Base-by-base conservation (phyloP, 1,140 invertebrate species). In the Carposina sasakii region DNA sequence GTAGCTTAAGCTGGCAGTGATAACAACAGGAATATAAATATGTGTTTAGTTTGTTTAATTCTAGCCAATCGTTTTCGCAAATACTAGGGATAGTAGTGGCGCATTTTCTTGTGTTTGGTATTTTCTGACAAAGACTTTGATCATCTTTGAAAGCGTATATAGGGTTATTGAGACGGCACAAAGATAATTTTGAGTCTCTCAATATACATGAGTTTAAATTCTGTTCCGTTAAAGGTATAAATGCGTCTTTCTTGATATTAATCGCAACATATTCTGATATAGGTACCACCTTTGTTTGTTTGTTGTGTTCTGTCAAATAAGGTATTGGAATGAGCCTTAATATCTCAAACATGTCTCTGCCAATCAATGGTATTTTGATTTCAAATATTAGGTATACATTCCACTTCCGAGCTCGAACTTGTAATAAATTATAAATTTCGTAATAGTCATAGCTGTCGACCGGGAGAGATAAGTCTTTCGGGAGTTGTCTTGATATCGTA, bases 391-490 rank as follows among this genome's bases (percentile, higher is more conserved):
- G 8, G 13, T 21, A 39, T 39, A 21, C 19, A 10, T 20, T 20
- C 9, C 19, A 21, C 3, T 21, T 10, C 22, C 36, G 20, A 12
- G 36, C 36, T 39, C 22, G 20, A 12, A 39, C 20, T 39, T 13
- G 20, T 20, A 39, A 12, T 21, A 39, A 10, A 10, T 39, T 17
- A 20, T 39, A 39, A 21, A 39, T 39, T 39, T 39, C 5, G 4
- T 5, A 10, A 1, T 21, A 12, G 17, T 13, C 36, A 2, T 9
- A 21, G 17, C 37, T 54, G 6, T 52, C 42, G 4, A 54, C 21
- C 6, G 49, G 57, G 39, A 54, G 9, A 2, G 44, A 26, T 21
- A 59, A 15, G 21, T 58, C 56, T 13, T 40, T 43, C 1, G 51
- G 31, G 19, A 58, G 33, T 34, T 53, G 46, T 4, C 21, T 31